These are phyloP conservation scores for Drosophila mayaguana DNA, from an alignment of 2,888 invertebrate genomes.

Conservation along the genomic window DNA sequence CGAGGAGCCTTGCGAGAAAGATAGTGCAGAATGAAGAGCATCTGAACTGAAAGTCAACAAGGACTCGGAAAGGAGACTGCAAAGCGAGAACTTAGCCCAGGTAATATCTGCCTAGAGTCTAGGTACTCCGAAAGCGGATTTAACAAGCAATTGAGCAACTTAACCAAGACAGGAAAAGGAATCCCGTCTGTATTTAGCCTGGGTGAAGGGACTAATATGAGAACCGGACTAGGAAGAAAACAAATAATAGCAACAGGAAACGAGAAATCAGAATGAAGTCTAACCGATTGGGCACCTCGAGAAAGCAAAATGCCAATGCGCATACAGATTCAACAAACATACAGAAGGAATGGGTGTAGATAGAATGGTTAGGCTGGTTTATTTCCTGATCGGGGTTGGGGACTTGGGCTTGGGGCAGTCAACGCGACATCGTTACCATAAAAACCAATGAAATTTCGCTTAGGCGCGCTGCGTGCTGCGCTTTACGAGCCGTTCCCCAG, in stretches of 20 bases:
- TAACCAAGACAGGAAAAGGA: too few species aligned
- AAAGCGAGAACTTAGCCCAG: background rate
- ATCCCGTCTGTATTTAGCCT: too few species aligned
- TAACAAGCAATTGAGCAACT: too few species aligned
- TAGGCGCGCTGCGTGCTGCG: constrained; percentile 60
- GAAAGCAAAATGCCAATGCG: background rate
- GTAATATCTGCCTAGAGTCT: too few species aligned
- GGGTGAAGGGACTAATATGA: too few species aligned
- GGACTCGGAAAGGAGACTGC: background rate
- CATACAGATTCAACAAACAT: background rate
- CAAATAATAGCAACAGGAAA: too few species aligned
- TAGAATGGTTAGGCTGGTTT: background rate
- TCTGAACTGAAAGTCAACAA: background rate
- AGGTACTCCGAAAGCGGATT: too few species aligned
- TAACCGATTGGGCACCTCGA: background rate
- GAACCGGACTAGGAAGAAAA: too few species aligned
- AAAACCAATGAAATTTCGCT: constrained; percentile 80
- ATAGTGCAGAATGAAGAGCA: background rate
- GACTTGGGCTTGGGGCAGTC: constrained; percentile 8
- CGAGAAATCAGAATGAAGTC: too few species aligned
- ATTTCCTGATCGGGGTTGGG: background rate
- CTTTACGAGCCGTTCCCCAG: constrained; percentile 73
- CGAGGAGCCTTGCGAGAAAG: background rate
- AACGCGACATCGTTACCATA: constrained; percentile 57
- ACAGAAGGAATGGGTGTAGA: background rate